Conservation (phyloP, 2,888 invertebrate species). For the Euspilapteryx auroguttella region DNA sequence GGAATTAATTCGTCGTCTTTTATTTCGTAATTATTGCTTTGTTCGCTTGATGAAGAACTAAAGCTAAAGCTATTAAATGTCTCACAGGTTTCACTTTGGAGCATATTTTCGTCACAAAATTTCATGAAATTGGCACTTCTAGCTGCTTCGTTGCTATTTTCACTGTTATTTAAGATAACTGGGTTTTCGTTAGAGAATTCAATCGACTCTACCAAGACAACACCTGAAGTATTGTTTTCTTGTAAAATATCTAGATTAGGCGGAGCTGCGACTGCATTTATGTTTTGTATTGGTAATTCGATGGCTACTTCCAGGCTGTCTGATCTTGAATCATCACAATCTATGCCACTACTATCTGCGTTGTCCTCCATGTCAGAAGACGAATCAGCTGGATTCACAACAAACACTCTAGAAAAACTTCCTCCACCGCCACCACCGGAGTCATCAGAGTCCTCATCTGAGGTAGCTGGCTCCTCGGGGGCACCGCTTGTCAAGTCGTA, state of each 20-base stretch:
- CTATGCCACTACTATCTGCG: conserved; percentile 60
- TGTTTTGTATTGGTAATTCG: conserved; percentile 25
- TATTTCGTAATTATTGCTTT: conserved; percentile 29
- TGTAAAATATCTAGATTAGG: conserved; percentile 8
- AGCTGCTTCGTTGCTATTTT: conserved; percentile 19
- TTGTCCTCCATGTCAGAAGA: conserved; percentile 64
- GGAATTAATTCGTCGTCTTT: conserved; percentile 12
- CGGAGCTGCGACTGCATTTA: conserved; percentile 5
- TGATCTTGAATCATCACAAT: conserved; percentile 65
- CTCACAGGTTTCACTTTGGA: conserved; percentile 45
- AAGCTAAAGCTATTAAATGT: conserved; percentile 49
- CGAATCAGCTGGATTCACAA: conserved; percentile 66
- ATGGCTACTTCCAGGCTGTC: conserved; percentile 41
- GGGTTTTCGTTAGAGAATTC: conserved; percentile 35
- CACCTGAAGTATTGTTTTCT: conserved; percentile 20
- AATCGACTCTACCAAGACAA: conserved; percentile 35
- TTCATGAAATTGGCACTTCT: conserved; percentile 26
- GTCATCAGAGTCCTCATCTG: conserved; percentile 51
- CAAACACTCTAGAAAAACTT: conserved; percentile 67
- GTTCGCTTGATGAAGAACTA: conserved; percentile 32
- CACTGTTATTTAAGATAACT: conserved; percentile 20
- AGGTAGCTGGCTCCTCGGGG: conserved; percentile 47
- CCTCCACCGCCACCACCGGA: conserved; percentile 60
- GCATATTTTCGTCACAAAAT: conserved; percentile 45
- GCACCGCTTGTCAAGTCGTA: conserved; percentile 47